Evolutionary conservation across 2,113 vertebrate species (phyloP).

Genomic region (Dicentrarchus labrax): DNA sequence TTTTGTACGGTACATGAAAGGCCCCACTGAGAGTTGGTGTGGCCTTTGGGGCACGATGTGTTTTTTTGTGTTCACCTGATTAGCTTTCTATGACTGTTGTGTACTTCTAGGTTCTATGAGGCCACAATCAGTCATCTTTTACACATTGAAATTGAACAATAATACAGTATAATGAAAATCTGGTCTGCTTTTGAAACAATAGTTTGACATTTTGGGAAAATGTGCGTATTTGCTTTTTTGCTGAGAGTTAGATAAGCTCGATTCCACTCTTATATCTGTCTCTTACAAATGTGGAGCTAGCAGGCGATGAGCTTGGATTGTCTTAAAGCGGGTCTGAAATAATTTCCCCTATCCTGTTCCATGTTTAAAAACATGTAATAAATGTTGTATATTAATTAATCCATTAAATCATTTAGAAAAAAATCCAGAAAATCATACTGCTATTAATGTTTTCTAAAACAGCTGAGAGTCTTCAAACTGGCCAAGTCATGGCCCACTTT

Average conservation of each 20-base stretch:
- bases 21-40: constrained; percentile 13
- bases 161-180: neutral
- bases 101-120: neutral
- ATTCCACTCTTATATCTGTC: neutral
- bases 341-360: no score
- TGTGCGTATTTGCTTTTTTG: neutral
- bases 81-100: constrained; percentile 10
- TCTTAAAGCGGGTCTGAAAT: no score
- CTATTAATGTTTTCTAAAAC: constrained; percentile 36
- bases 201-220: neutral
- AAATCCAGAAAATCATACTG: neutral
- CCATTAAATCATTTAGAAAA: neutral
- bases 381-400: neutral
- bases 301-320: neutral
- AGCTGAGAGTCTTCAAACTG: constrained; percentile 98
- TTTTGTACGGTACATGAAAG: constrained; percentile 17
- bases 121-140: neutral
- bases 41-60: constrained; percentile 19
- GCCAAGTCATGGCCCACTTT: constrained; percentile 99
- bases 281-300: neutral
- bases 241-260: neutral
- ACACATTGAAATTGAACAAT: neutral
- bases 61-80: constrained; percentile 18
- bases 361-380: no score
- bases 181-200: neutral